Percentiles rank a stretch among this genome's conserved stretches.
These are phyloP conservation scores for Hippopotamus amphibius DNA, from an alignment of 2,113 vertebrate genomes.

Conservation along the genomic window DNA sequence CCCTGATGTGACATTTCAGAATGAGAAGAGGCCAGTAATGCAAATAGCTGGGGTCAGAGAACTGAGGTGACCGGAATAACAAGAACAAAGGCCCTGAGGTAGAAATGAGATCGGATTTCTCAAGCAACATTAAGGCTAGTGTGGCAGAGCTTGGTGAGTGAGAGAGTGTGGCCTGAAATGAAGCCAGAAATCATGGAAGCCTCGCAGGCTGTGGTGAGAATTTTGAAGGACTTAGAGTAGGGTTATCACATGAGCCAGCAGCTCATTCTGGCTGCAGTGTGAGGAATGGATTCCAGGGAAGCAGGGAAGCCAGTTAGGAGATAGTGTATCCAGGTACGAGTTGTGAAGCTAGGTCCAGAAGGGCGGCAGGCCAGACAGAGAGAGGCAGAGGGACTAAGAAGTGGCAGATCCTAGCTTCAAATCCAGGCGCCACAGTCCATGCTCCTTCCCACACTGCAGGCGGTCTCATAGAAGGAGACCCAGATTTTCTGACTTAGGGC, in stretches of 20 bases:
- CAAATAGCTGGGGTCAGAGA: background rate
- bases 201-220: background rate
- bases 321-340: background rate
- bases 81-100: background rate
- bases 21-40: background rate
- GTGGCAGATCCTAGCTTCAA: background rate
- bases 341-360: background rate
- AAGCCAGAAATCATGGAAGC: background rate
- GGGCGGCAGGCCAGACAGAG: background rate
- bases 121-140: background rate
- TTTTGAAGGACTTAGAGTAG: background rate
- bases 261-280: background rate
- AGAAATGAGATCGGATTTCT: background rate
- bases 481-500: background rate
- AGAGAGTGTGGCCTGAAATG: background rate
- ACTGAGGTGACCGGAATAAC: background rate
- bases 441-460: background rate
- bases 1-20: constrained; percentile 33
- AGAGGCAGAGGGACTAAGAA: background rate
- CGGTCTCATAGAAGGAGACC: background rate
- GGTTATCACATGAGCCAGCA: background rate
- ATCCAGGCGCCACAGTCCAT: background rate
- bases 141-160: background rate
- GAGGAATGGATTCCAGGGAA: constrained; percentile 26
- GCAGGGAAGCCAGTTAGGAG: constrained; percentile 4